Conservation (phyloP, 2,888 invertebrate genomes). For the Agonopterix heracliana region DNA sequence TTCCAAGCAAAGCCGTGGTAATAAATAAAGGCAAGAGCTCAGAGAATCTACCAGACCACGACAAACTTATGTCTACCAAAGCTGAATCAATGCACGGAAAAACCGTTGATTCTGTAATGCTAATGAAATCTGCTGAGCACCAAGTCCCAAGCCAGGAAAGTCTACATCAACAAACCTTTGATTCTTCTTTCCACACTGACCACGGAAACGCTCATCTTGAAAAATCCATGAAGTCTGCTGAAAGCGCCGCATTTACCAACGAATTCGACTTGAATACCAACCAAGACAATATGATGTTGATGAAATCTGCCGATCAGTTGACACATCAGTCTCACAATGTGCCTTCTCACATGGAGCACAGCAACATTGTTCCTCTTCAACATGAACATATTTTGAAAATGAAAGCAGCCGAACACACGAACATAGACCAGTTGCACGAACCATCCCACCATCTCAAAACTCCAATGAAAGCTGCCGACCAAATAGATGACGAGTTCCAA, state of each 20-base stretch:
- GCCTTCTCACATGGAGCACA: not conserved
- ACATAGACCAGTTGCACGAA: not conserved
- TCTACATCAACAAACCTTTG: too few species aligned
- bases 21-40: too few species aligned
- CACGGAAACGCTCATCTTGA: too few species aligned
- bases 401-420: not conserved
- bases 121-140: conserved; percentile 1
- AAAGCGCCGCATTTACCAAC: not conserved
- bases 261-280: not conserved
- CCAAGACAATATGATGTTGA: not conserved
- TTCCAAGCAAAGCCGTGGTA: too few species aligned
- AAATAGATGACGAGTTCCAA: not conserved
- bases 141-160: not conserved
- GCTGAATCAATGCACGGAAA: too few species aligned
- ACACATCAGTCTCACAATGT: not conserved
- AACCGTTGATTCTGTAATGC: not conserved
- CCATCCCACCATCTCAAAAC: not conserved
- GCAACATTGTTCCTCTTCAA: not conserved
- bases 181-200: too few species aligned
- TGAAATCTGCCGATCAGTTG: not conserved
- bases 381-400: not conserved
- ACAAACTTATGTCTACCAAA: too few species aligned
- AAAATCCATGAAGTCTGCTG: not conserved
- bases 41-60: too few species aligned
- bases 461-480: not conserved